Evolutionary conservation across 2,888 invertebrate species (phyloP), one percentile per base, ranked within the genome.

Genomic region (Agrochola litura): DNA sequence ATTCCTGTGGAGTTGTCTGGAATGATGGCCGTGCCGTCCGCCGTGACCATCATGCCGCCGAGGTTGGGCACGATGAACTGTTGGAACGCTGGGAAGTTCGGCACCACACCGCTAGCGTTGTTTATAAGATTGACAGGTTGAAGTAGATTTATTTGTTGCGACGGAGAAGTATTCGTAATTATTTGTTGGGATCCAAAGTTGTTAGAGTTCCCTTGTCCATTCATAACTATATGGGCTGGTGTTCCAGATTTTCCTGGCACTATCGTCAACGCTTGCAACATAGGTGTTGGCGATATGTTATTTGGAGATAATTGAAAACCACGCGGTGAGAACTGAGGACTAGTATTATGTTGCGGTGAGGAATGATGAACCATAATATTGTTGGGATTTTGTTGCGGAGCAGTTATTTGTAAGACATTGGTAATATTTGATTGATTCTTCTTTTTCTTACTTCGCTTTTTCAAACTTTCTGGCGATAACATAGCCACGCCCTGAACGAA

Each of bases 101-200:
- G 98, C 85, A 98, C 97, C 78, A 98, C 97, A 8, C 97, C 97
- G 56, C 97, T 97, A 0, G 97, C 96, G 69, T 97, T 97, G 75
- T 98, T 98, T 79, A 98, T 97, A 83, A 98, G 95, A 95, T 98
- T 98, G 54, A 98, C 98, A 0, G 98, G 98, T 92, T 98, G 98
- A 3, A 98, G 94, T 64, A 98, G 95, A 92, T 98, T 98, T 54
- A 98, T 98, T 91, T 98, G 97, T 85, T 97, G 97, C 41, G 97
- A 95, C 54, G 96, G 96, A 30, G 97, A 97, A 2, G 97, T 95
- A 77, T 97, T 96, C 14, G 98, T 97, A 78, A 98, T 98, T 68
- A 98, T 97, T 89, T 98, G 98, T 90, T 98, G 98, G 6, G 97
- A 97, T 69, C 97, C 97, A 90, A 97, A 97, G 88, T 97, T 97